Evolutionary conservation across 2,113 vertebrate genomes (phyloP), one percentile per base, ranked within the genome.

Genomic region (Corvus cornix): DNA sequence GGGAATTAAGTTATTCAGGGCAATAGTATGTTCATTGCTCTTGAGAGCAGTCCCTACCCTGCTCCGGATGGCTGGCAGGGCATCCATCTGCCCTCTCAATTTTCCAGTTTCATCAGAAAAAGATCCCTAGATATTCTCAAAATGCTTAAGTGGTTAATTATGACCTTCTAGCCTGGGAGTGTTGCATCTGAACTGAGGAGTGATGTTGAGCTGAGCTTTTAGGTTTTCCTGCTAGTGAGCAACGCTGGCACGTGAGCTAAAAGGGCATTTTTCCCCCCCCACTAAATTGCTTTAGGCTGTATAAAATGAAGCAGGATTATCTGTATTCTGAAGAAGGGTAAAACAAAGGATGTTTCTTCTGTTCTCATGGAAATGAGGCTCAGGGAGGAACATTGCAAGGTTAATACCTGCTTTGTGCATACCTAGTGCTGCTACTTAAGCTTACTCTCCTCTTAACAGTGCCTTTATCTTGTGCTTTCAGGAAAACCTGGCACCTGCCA

Each of bases 381-480:
- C 67, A 0, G 1, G 46, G 26, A 73, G 78, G 87, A 89, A 0
- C 20, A 11, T 1, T 19, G 21, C 41, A 33, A 48, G 84, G 75
- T 75, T 75, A 33, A 30, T 18, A 6, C 0, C 4, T 41, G 68
- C 56, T 75, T 0, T 24, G 30, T 55, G 46, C 26, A 0, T 13
- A 23, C 35, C 77, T 48, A 7, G 24, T 51, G 10, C 91, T 68
- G 89, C 60, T 72, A 0, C 49, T 69, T 23, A 39, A 21, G 46
- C 58, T 83, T 31, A 11, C 28, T 69, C 74, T 56, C 30, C 7
- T 56, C 31, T 39, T 44, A 6, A 37, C 41, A 2, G 11, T 58
- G 84, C 62, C 48, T 87, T 53, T 67, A 20, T 76, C 51, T 48
- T 7, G 9, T 10, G 39, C 59, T 84, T 43, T 53, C 84, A 44